Percentiles rank a stretch among this genome's conserved stretches.
These are phyloP conservation scores for Trogon surrucura DNA, from an alignment of 2,113 vertebrate species.

Conservation along the genomic window DNA sequence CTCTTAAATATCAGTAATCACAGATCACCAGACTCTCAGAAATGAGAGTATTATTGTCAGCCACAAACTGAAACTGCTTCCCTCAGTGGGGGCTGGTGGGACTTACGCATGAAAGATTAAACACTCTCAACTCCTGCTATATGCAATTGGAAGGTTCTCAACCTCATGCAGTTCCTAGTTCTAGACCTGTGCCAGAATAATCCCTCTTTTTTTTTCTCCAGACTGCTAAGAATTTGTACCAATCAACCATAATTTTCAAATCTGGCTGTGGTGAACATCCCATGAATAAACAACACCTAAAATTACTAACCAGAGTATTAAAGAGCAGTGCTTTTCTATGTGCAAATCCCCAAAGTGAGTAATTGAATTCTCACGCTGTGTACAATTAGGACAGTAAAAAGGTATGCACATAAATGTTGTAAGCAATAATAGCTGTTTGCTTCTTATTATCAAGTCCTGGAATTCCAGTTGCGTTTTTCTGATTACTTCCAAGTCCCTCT, in stretches of 20 bases:
- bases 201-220: not conserved
- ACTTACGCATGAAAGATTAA: not conserved
- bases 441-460: not conserved
- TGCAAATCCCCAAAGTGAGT: not conserved
- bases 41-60: not conserved
- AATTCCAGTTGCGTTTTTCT: not conserved
- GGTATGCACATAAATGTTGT: not conserved
- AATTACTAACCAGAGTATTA: not conserved
- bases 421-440: not conserved
- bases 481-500: not conserved
- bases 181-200: not conserved
- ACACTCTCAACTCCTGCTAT: not conserved
- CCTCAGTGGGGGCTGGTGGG: not conserved
- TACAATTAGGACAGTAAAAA: not conserved
- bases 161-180: not conserved
- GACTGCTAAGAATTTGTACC: not conserved
- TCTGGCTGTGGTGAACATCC: not conserved
- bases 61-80: not conserved
- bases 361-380: not conserved
- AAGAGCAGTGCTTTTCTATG: not conserved
- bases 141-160: accelerated
- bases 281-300: not conserved
- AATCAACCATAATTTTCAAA: not conserved
- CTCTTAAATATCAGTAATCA: not conserved
- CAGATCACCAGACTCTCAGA: not conserved